These are phyloP conservation scores for Drosophila antonietae DNA, from an alignment of 2,888 invertebrate genomes.

Conservation along the genomic window DNA sequence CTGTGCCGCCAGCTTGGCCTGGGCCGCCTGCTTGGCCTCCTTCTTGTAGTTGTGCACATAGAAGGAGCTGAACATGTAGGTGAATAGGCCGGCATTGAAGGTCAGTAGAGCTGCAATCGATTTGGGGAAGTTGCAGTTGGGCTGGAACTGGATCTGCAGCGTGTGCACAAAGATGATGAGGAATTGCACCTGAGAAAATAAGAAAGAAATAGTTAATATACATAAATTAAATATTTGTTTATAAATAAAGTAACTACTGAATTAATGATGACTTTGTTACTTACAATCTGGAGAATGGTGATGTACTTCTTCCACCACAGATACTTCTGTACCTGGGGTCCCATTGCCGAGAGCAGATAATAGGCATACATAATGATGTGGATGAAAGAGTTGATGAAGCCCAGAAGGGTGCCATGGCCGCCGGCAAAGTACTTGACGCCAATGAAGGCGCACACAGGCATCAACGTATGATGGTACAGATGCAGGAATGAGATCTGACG, in stretches of 20 bases:
- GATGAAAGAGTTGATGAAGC: slow-evolving; percentile 94
- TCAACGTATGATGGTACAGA: slow-evolving; percentile 92
- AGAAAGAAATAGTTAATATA: background rate
- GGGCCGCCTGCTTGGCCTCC: slow-evolving; percentile 74
- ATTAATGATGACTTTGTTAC: slow-evolving; percentile 51
- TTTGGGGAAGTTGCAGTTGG: slow-evolving; percentile 90
- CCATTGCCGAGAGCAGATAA: slow-evolving; percentile 94
- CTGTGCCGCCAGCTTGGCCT: slow-evolving; percentile 57
- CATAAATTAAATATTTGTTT: too few species aligned
- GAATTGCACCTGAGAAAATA: slow-evolving; percentile 88
- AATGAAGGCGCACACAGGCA: slow-evolving; percentile 89
- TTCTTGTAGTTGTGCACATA: slow-evolving; percentile 89
- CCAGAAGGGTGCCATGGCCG: slow-evolving; percentile 94
- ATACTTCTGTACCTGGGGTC: slow-evolving; percentile 94
- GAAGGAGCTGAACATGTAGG: slow-evolving; percentile 92
- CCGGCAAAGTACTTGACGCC: slow-evolving; percentile 90
- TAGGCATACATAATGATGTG: slow-evolving; percentile 97
- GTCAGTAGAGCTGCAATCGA: slow-evolving; percentile 88
- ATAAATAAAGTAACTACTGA: too few species aligned
- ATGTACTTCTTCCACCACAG: slow-evolving; percentile 98
- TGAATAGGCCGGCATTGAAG: slow-evolving; percentile 89
- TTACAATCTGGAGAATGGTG: slow-evolving; percentile 93
- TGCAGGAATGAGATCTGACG: slow-evolving; percentile 93
- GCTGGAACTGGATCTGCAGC: slow-evolving; percentile 87
- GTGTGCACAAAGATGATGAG: slow-evolving; percentile 90